Conservation (phyloP, 2,797 vertebrate species). For the Sitta carolinensis region DNA sequence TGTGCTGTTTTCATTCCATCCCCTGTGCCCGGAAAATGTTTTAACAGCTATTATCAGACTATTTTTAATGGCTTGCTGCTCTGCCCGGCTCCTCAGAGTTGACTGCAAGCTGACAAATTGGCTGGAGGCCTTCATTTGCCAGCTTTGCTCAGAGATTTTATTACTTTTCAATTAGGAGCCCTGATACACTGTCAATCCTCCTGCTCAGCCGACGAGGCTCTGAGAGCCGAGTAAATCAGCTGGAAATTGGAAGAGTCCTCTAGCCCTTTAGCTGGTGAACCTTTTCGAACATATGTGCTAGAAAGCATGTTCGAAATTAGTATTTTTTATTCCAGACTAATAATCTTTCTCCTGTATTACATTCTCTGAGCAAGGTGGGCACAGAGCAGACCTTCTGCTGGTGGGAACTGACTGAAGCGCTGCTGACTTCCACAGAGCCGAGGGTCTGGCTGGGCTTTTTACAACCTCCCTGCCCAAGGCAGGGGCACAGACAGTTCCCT, state of each 20-base stretch:
- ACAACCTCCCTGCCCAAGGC: not conserved
- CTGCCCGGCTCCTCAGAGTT: conserved; percentile 56
- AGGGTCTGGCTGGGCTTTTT: not conserved
- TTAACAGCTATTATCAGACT: conserved; percentile 65
- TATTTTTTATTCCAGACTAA: conserved; percentile 1
- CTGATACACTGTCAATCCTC: conserved; percentile 67
- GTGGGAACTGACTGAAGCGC: accelerated
- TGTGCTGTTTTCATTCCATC: conserved; percentile 4
- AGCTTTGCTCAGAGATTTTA: conserved; percentile 70
- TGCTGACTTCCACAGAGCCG: not conserved
- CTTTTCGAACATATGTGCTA: conserved; percentile 58
- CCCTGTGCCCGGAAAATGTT: conserved; percentile 34
- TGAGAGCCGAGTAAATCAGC: conserved; percentile 51
- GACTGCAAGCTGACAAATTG: conserved; percentile 74
- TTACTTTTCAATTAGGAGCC: conserved; percentile 72
- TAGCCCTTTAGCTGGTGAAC: conserved; percentile 62
- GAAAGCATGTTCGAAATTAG: conserved; percentile 26
- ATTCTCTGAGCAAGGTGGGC: not conserved
- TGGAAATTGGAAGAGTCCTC: conserved; percentile 50
- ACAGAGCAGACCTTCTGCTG: not conserved
- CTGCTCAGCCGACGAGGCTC: conserved; percentile 47
- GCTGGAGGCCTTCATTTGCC: conserved; percentile 72
- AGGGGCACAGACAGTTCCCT: not conserved
- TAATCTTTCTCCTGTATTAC: not conserved
- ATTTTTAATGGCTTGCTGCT: conserved; percentile 67